Base-by-base conservation (phyloP, 2,113 vertebrate species). In the Camelus dromedarius region DNA sequence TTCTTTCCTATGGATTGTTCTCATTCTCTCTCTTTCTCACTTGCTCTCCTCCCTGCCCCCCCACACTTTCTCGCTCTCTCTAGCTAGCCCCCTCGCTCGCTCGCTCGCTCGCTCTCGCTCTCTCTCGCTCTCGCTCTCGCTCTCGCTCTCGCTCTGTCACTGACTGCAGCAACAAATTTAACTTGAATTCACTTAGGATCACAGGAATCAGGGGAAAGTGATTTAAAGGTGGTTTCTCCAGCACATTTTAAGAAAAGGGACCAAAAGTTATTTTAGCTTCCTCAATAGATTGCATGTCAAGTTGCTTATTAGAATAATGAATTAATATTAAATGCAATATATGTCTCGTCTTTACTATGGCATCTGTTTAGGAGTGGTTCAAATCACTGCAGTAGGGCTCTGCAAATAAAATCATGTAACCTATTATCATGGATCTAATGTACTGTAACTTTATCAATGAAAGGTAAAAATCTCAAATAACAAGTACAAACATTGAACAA, bases 171-270 rank as follows among this genome's bases (percentile, higher is more conserved):
- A 4, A 52, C 96, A 97, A 86, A 95, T 96, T 91, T 97, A 94
- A 97, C 97, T 98, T 98, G 98, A 98, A 98, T 98, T 98, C 98
- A 96, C 94, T 97, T 98, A 98, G 97, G 98, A 97, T 98, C 94
- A 96, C 97, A 98, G 98, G 98, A 98, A 96, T 98, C 97, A 98
- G 91, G 98, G 97, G 98, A 97, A 96, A 91, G 81, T 96, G 91
- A 97, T 98, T 93, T 80, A 96, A 92, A 98, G 96, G 95, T 98
- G 98, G 98, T 98, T 98, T 98, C 95, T 98, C 97, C 98, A 98
- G 98, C 98, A 98, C 98, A 98, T 98, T 98, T 98, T 98, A 98
- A 98, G 98, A 98, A 98, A 98, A 98, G 98, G 98, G 98, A 99
- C 98, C 98, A 98, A 99, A 98, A 98, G 94, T 98, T 98, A 96